Evolutionary conservation across 2,888 invertebrate genomes (phyloP).

Genomic region (Hirtodrosophila histrioides): DNA sequence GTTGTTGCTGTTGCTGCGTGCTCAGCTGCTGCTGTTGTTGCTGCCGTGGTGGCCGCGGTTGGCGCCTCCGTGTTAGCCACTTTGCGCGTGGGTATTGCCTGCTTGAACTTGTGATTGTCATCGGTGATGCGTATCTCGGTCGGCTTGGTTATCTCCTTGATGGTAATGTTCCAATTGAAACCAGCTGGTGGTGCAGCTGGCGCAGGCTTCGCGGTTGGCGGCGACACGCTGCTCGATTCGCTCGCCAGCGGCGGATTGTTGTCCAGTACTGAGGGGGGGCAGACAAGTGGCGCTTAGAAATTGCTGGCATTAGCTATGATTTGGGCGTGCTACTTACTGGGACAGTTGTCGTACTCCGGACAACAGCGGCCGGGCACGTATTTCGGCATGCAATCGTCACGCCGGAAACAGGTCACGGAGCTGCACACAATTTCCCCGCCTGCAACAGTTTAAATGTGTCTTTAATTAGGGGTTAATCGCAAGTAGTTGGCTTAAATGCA

Average conservation of each 20-base stretch:
- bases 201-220: slow-evolving; percentile 47
- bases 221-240: slow-evolving; percentile 37
- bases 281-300: neutral
- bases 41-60: slow-evolving; percentile 23
- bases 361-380: slow-evolving; percentile 91
- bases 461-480: slow-evolving; percentile 8
- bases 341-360: slow-evolving; percentile 92
- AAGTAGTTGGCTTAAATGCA: no score
- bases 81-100: slow-evolving; percentile 74
- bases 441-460: slow-evolving; percentile 51
- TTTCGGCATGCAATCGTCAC: slow-evolving; percentile 90
- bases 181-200: slow-evolving; percentile 40
- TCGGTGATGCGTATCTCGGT: slow-evolving; percentile 83
- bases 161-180: slow-evolving; percentile 82
- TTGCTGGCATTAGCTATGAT: slow-evolving; percentile 15
- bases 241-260: slow-evolving; percentile 62
- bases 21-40: slow-evolving; percentile 20
- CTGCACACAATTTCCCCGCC: slow-evolving; percentile 91
- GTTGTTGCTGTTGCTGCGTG: slow-evolving; percentile 4
- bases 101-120: slow-evolving; percentile 74
- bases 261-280: slow-evolving; percentile 50
- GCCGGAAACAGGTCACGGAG: slow-evolving; percentile 90
- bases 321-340: slow-evolving; percentile 84
- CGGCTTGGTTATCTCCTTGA: slow-evolving; percentile 84
- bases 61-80: slow-evolving; percentile 54